Conservation (phyloP, 2,888 invertebrate species). For the Drosophila antonietae region DNA sequence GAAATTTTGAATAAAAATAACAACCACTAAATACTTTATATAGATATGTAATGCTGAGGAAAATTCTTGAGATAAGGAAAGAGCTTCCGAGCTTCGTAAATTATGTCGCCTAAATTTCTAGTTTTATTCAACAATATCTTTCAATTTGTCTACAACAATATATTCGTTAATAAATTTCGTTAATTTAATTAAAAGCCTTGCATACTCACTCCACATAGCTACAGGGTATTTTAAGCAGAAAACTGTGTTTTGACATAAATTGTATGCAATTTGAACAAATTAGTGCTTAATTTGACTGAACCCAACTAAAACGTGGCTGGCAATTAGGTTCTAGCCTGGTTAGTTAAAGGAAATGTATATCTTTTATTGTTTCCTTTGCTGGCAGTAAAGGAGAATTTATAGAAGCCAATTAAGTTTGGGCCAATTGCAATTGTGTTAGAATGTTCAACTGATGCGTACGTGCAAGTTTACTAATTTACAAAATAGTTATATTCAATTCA, state of each 20-base stretch:
- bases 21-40: not conserved
- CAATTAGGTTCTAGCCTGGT: conserved; percentile 42
- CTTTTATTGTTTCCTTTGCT: conserved; percentile 11
- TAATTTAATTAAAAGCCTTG: too few species aligned
- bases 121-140: not conserved
- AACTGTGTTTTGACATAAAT: conserved; percentile 17
- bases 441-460: not conserved
- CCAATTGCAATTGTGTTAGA: not conserved
- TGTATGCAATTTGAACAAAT: conserved; percentile 48
- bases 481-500: too few species aligned
- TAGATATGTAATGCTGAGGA: too few species aligned
- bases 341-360: conserved; percentile 7
- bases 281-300: conserved; percentile 44
- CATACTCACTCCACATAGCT: not conserved
- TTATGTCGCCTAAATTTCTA: not conserved
- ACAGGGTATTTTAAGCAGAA: conserved; percentile 9
- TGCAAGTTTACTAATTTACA: not conserved
- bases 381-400: conserved; percentile 2
- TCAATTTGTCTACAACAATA: not conserved
- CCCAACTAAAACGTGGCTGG: conserved; percentile 28
- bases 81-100: too few species aligned
- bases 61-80: too few species aligned
- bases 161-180: not conserved
- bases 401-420: not conserved
- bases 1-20: not conserved